Conservation (phyloP, 92 coral and sea anemone species). For the Diadumene lineata region DNA sequence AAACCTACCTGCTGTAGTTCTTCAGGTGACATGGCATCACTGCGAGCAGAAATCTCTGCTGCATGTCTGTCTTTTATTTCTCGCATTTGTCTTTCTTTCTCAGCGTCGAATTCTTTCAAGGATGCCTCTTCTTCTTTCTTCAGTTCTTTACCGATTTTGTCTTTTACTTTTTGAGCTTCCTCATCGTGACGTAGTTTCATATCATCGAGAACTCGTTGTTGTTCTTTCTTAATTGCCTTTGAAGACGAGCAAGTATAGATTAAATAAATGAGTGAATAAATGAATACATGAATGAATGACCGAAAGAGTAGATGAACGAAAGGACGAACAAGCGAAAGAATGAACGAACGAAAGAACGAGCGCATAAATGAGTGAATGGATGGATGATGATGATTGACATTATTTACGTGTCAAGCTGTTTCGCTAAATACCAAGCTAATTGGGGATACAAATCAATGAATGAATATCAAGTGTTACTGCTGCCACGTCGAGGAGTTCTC, state of each 20-base stretch:
- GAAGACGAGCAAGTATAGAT: not conserved
- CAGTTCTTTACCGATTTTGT: slow-evolving; percentile 63
- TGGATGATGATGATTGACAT: too few species aligned
- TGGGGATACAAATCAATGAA: too few species aligned
- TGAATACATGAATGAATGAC: not conserved
- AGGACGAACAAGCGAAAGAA: too few species aligned
- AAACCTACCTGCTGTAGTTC: slow-evolving; percentile 95
- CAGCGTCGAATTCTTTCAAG: slow-evolving; percentile 49
- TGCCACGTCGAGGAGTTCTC: not conserved
- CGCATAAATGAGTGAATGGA: too few species aligned
- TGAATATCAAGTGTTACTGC: too few species aligned
- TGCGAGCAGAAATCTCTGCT: slow-evolving; percentile 88
- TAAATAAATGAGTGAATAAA: not conserved
- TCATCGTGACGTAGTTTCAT: slow-evolving; percentile 85
- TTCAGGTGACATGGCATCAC: slow-evolving; percentile 84
- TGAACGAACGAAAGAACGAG: too few species aligned
- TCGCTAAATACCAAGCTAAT: too few species aligned
- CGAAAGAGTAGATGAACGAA: not conserved
- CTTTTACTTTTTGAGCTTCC: slow-evolving; percentile 70
- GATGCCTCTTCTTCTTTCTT: slow-evolving; percentile 72
- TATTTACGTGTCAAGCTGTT: too few species aligned
- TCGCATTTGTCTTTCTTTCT: slow-evolving; percentile 67
- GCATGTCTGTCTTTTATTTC: slow-evolving; percentile 91
- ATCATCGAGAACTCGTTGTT: slow-evolving; percentile 82
- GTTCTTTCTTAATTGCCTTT: slow-evolving; percentile 89